phyloP scores from a whole-genome alignment of 2,797 vertebrate species.

The Stomatorhinus walkeri region DNA sequence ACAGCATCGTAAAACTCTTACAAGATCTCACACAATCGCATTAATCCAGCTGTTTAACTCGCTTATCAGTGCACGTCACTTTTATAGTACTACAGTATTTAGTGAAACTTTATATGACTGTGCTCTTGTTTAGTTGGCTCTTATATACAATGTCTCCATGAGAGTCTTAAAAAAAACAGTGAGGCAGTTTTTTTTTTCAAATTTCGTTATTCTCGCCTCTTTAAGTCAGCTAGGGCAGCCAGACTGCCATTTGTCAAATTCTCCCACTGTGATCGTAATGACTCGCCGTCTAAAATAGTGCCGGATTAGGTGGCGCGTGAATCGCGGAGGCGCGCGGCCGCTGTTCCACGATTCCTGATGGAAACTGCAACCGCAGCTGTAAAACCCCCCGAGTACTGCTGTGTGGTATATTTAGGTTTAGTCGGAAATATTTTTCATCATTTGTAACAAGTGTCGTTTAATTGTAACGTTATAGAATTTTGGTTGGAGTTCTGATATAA shows the following conservation, averaged over 20 bases:
- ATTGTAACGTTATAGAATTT: background rate
- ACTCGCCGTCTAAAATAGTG: background rate
- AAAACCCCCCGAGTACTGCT: background rate
- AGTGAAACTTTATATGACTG: background rate
- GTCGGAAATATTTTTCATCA: background rate
- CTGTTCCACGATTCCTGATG: background rate
- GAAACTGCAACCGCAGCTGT: background rate
- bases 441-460: background rate
- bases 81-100: background rate
- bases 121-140: background rate
- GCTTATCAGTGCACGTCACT: background rate
- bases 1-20: background rate
- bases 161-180: background rate
- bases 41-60: background rate
- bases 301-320: background rate
- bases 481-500: background rate
- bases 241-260: background rate
- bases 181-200: background rate
- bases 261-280: background rate
- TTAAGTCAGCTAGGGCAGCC: background rate
- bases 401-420: background rate
- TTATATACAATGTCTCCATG: background rate
- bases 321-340: background rate
- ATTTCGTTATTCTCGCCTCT: background rate
- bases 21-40: background rate